Evolutionary conservation across 2,113 vertebrate species (phyloP), one percentile per base, ranked within the genome.

Genomic region (Rhea pennata): DNA sequence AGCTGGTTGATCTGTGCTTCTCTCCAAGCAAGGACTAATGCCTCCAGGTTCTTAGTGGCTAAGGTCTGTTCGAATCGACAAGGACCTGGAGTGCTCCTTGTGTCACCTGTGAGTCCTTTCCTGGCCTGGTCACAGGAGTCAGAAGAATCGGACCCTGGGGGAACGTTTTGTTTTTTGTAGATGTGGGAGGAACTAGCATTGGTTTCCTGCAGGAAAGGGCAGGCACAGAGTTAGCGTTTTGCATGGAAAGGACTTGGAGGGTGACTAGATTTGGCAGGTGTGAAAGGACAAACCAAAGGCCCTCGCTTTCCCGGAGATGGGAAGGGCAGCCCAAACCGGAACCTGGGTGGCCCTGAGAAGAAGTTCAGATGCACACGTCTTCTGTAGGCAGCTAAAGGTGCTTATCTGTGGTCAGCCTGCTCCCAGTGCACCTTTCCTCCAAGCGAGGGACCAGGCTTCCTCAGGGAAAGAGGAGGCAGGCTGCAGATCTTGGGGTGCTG

Each of bases 301-400:
- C 29, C 42, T 69, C 21, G 7, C 19, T 39, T 54, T 73, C n/a
- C 24, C 9, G 13, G 50, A 53, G 26, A 44, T 4, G 4, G 36
- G 86, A 48, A 86, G 80, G 50, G 65, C 77, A 82, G 92, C 74
- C 90, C 77, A 13, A 20, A 12, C 54, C 39, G 7, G 77, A 46
- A 70, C 24, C 9, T 10, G 51, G 26, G 88, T 40, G 74, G 71
- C 53, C 58, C 72, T 9, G 75, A 78, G 44, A 12, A 6, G 54
- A 23, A 6, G n/a, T 79, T 80, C 48, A 94, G 90, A 87, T 73
- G 94, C 96, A 96, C 96, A 97, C 93, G 88, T 31, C 22, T 83
- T 77, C 88, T 11, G 84, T 80, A 5, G 94, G 96, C 95, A 70
- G 90, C 94, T 23, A 73, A 81, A 91, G 94, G 64, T 88, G 79